These are phyloP conservation scores for Dermatemys mawii DNA, from an alignment of 2,113 vertebrate species.

Conservation along the genomic window DNA sequence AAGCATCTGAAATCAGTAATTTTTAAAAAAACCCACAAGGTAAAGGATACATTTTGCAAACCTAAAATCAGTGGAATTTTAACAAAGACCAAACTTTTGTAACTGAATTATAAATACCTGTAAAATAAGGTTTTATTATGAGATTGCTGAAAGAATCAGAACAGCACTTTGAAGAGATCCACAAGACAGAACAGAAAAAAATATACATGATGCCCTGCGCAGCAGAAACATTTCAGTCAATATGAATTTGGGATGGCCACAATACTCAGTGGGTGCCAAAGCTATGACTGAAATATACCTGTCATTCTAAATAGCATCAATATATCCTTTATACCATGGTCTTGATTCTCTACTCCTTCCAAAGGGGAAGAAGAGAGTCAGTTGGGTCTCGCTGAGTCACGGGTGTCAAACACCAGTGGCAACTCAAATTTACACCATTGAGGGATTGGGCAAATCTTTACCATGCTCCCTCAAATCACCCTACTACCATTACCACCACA, in stretches of 20 bases:
- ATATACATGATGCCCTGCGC: not conserved
- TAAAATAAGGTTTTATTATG: not conserved
- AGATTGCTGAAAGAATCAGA: slow-evolving; percentile 17
- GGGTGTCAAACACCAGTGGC: not conserved
- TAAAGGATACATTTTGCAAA: not conserved
- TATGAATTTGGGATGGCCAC: not conserved
- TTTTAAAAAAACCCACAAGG: not conserved
- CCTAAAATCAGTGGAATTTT: not conserved
- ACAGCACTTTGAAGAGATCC: not conserved
- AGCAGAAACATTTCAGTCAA: not conserved
- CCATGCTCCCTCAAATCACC: not conserved
- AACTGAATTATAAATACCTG: slow-evolving; percentile 18
- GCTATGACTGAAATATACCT: not conserved
- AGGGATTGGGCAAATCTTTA: not conserved
- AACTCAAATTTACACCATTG: not conserved
- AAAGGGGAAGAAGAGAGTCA: not conserved
- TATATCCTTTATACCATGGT: not conserved
- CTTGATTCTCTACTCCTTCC: not conserved
- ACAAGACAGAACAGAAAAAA: slow-evolving; percentile 1
- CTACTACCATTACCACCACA: not conserved
- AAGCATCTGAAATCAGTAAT: not conserved
- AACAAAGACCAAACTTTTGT: not conserved
- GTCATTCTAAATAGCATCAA: not conserved
- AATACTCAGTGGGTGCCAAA: not conserved
- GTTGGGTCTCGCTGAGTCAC: not conserved